Percentiles rank a stretch among this genome's conserved stretches.
These are phyloP conservation scores for Onthophagus taurus DNA, from an alignment of 1,140 invertebrate genomes.

Conservation along the genomic window DNA sequence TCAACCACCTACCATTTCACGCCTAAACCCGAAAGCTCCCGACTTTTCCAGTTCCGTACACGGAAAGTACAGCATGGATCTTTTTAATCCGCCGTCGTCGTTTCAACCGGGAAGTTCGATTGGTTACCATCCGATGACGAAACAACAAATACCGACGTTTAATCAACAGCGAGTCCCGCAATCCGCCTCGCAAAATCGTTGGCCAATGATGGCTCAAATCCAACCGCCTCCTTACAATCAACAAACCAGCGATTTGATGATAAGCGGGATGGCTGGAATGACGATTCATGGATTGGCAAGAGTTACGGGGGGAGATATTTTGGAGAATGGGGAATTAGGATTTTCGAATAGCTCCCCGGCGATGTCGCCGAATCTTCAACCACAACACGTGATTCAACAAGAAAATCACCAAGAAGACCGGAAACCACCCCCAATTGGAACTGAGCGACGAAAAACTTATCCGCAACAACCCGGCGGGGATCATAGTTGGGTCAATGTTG, in stretches of 20 bases:
- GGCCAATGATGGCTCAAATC: conserved; percentile 27
- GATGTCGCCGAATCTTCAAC: conserved; percentile 47
- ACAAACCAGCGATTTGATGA: conserved; percentile 28
- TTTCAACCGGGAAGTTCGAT: conserved; percentile 4
- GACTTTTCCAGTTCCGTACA: conserved; percentile 56
- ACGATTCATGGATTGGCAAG: conserved; percentile 40
- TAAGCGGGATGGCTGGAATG: conserved; percentile 36
- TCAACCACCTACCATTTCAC: conserved; percentile 49
- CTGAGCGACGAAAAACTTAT: conserved; percentile 57
- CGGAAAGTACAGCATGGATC: conserved; percentile 5
- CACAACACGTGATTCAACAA: conserved; percentile 23
- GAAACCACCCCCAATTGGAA: conserved; percentile 69
- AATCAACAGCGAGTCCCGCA: conserved; percentile 13
- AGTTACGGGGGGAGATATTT: conserved; percentile 41
- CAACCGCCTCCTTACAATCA: conserved; percentile 28
- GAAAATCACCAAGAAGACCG: conserved; percentile 46
- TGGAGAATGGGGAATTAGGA: conserved; percentile 41
- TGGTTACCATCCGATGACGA: conserved; percentile 7
- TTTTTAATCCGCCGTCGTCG: conserved; percentile 4
- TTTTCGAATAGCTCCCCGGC: conserved; percentile 44
- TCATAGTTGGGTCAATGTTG: conserved; percentile 49
- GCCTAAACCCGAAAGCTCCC: conserved; percentile 79
- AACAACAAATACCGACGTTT: conserved; percentile 7
- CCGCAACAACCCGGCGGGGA: conserved; percentile 41
- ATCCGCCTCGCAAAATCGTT: conserved; percentile 21